Conservation (phyloP, 2,113 vertebrate genomes). For the Elgaria multicarinata region DNA sequence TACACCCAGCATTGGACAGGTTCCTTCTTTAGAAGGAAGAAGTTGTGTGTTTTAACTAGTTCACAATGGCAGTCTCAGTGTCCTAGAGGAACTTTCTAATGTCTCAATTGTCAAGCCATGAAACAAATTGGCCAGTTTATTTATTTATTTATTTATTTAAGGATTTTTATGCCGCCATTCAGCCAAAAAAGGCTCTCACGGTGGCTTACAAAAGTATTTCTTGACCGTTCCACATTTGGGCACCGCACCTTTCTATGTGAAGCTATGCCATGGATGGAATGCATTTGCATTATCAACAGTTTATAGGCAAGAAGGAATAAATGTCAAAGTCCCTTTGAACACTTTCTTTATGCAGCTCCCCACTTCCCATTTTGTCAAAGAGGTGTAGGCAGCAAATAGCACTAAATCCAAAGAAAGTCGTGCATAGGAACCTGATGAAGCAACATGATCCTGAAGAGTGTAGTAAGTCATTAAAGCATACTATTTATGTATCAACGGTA, state of each 20-base stretch:
- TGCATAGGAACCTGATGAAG: not conserved
- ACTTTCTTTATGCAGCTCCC: not conserved
- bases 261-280: not conserved
- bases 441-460: not conserved
- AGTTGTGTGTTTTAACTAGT: accelerated
- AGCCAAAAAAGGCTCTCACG: too few species aligned
- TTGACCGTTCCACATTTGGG: not conserved
- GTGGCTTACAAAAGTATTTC: too few species aligned
- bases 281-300: not conserved
- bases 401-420: not conserved
- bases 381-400: not conserved
- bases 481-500: not conserved
- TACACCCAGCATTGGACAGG: not conserved
- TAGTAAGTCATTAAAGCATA: not conserved
- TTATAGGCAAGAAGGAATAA: not conserved
- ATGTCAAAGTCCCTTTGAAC: not conserved
- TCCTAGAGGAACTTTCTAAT: not conserved
- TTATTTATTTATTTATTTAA: too few species aligned
- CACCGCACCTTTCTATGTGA: not conserved
- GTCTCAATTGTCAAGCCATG: not conserved
- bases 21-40: constrained; percentile 2
- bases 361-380: not conserved
- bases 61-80: accelerated
- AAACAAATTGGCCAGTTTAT: not conserved
- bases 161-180: too few species aligned